phyloP scores from a whole-genome alignment of 2,888 invertebrate genomes.

The Cantharis flavilabris region DNA sequence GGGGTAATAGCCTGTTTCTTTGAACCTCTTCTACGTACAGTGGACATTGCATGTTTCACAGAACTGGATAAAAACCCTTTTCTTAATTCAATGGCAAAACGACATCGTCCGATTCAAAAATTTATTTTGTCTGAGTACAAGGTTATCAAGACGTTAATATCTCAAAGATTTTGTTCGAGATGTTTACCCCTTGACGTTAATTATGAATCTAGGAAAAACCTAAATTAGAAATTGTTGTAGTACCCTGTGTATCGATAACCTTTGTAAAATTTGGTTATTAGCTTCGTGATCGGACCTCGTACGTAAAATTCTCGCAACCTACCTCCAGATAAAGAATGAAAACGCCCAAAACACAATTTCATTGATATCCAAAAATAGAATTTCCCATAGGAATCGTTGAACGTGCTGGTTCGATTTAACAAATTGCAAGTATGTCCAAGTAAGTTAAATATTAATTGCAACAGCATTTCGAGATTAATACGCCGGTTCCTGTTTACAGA shows the following conservation, averaged over 20 bases:
- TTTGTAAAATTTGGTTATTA: not conserved
- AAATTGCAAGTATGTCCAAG: not conserved
- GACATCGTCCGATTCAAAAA: too few relatives aligned
- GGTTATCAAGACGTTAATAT: too few relatives aligned
- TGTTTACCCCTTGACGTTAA: too few relatives aligned
- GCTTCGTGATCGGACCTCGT: not conserved
- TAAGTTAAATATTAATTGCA: conserved; percentile 5
- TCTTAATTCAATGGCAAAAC: too few relatives aligned
- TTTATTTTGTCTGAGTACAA: too few relatives aligned
- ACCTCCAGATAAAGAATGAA: not conserved
- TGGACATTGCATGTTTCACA: too few relatives aligned
- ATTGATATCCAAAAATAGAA: conserved; percentile 18
- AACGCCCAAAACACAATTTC: not conserved
- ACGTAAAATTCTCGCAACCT: not conserved
- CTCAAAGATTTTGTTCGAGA: too few relatives aligned
- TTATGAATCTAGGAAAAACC: too few relatives aligned
- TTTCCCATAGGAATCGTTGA: not conserved
- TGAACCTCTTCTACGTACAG: too few relatives aligned
- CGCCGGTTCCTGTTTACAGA: conserved; percentile 22
- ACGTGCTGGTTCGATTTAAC: not conserved
- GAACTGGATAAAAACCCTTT: too few relatives aligned
- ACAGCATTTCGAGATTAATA: not conserved
- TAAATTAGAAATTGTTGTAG: not conserved
- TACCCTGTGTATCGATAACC: not conserved
- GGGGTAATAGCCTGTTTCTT: too few relatives aligned